Evolutionary conservation across 1,140 invertebrate species (phyloP).

Genomic region (Pollicipes pollicipes): DNA sequence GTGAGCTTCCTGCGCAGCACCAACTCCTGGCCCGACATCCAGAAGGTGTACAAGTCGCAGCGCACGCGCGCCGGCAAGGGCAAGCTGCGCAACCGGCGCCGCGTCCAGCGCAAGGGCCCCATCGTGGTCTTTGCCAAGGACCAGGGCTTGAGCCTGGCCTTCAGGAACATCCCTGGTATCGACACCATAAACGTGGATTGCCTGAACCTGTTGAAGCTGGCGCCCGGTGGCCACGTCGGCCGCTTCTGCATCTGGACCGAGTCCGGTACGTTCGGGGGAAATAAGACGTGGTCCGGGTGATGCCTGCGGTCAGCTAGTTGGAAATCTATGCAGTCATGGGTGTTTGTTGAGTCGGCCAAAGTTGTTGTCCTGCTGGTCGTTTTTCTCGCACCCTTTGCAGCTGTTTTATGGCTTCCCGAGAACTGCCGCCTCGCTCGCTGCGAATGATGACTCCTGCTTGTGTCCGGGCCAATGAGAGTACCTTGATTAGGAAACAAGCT

Average conservation of each 20-base stretch:
- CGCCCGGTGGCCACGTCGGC: constrained; percentile 93
- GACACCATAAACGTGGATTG: constrained; percentile 83
- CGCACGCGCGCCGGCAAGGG: constrained; percentile 94
- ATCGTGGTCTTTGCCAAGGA: constrained; percentile 89
- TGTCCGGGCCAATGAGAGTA: not conserved
- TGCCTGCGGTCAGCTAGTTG: too few species aligned
- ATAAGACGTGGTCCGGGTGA: too few species aligned
- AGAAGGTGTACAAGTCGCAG: constrained; percentile 95
- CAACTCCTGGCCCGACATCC: constrained; percentile 86
- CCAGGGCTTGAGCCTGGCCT: constrained; percentile 80
- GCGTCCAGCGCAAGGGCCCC: constrained; percentile 87
- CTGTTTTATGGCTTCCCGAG: too few species aligned
- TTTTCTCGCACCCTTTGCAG: too few species aligned
- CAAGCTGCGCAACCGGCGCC: constrained; percentile 95
- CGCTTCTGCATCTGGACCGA: constrained; percentile 98
- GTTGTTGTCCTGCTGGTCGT: too few species aligned
- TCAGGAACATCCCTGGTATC: constrained; percentile 97
- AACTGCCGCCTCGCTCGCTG: too few species aligned
- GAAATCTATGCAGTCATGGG: too few species aligned
- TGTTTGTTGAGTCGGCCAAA: too few species aligned
- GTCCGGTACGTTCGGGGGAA: constrained; percentile 60
- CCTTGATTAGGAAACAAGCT: not conserved
- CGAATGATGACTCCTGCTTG: not conserved
- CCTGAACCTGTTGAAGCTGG: constrained; percentile 85
- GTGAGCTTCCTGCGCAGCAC: constrained; percentile 58